Evolutionary conservation across 2,113 vertebrate genomes (phyloP).

Genomic region (Vireo altiloquus): DNA sequence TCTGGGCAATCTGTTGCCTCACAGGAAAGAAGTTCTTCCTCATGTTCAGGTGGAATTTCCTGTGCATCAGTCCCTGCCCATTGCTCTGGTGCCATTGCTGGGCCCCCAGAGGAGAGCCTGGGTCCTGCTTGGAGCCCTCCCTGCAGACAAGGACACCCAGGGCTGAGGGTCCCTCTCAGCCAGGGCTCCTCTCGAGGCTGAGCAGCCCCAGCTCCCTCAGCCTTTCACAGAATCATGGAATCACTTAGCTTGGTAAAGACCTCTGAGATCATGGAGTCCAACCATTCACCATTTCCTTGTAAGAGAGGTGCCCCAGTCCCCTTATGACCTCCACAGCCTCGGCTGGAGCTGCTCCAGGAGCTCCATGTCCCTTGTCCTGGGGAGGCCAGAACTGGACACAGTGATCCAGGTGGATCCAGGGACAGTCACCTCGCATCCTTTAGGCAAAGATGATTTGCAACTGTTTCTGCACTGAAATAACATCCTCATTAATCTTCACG

Average conservation of each 20-base stretch:
- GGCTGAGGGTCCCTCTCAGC: background rate
- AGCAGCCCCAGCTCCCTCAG: background rate
- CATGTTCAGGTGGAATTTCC: background rate
- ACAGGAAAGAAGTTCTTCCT: background rate
- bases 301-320: background rate
- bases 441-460: background rate
- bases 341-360: background rate
- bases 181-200: background rate
- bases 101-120: background rate
- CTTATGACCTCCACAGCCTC: background rate
- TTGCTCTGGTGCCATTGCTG: background rate
- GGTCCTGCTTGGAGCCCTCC: background rate
- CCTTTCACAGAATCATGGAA: background rate
- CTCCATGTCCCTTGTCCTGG: background rate
- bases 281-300: rapidly evolving
- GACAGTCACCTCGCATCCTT: background rate
- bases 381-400: background rate
- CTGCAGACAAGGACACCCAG: background rate
- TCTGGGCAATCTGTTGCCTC: background rate
- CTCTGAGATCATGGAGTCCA: background rate
- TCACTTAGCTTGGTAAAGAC: background rate
- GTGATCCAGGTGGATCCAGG: background rate
- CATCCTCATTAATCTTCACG: background rate
- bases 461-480: background rate
- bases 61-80: background rate